These are phyloP conservation scores for Probosciger aterrimus DNA, from an alignment of 2,113 vertebrate species.

Conservation along the genomic window DNA sequence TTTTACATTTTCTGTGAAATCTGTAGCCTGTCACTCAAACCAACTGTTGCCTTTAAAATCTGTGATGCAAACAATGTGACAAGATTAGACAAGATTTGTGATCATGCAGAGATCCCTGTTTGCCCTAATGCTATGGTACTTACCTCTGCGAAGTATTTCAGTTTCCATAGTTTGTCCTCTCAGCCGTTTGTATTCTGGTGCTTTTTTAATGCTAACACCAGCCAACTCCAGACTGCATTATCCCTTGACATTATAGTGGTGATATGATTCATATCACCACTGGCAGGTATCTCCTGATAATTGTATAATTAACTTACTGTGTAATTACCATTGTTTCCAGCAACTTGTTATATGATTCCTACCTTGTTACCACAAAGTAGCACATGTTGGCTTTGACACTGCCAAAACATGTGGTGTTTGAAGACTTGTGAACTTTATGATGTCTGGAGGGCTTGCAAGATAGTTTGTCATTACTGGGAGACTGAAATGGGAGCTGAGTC, in stretches of 20 bases:
- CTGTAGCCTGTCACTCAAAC: not conserved
- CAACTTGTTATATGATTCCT: not conserved
- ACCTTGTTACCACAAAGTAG: not conserved
- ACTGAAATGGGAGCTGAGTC: not conserved
- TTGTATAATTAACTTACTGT: not conserved
- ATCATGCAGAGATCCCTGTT: rapidly evolving
- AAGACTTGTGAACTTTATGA: not conserved
- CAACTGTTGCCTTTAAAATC: not conserved
- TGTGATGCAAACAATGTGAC: not conserved
- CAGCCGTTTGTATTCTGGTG: not conserved
- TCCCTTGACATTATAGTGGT: not conserved
- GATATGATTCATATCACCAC: not conserved
- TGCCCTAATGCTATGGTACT: not conserved
- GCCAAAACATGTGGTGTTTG: not conserved
- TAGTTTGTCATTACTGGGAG: not conserved
- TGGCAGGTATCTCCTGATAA: not conserved
- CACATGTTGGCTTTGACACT: not conserved
- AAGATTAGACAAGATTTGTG: not conserved
- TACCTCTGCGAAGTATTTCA: not conserved
- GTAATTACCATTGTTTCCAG: not conserved
- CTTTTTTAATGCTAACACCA: not conserved
- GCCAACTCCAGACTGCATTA: not conserved
- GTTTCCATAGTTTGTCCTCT: not conserved
- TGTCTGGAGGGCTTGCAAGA: not conserved
- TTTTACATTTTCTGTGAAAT: not conserved